Percentiles rank a stretch among this genome's conserved stretches.
These are phyloP conservation scores for Phyllotreta striolata DNA, from an alignment of 2,888 invertebrate species.

Conservation along the genomic window DNA sequence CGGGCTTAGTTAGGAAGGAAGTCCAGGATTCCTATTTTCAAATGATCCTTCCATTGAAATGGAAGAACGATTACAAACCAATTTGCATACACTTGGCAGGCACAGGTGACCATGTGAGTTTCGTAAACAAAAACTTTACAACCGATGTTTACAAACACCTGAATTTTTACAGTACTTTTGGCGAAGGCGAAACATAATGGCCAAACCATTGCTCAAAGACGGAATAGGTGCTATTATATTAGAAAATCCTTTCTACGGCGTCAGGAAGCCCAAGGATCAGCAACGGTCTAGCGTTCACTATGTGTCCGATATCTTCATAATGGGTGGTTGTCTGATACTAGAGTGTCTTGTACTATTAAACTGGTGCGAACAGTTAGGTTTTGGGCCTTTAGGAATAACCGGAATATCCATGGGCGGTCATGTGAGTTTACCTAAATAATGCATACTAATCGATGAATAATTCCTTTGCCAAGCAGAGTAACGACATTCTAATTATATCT, in stretches of 20 bases:
- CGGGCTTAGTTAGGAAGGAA: constrained; percentile 86
- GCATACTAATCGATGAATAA: too few species aligned
- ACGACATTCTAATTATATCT: too few species aligned
- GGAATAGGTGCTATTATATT: constrained; percentile 93
- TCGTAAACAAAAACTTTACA: too few species aligned
- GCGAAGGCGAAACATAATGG: constrained; percentile 88
- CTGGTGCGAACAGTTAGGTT: constrained; percentile 92
- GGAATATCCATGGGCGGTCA: constrained; percentile 99
- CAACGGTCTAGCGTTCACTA: constrained; percentile 89
- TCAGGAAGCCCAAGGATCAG: constrained; percentile 87
- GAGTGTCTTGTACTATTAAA: constrained; percentile 91
- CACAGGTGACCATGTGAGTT: constrained; percentile 93
- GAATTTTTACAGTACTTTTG: constrained; percentile 78
- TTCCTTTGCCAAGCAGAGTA: too few species aligned
- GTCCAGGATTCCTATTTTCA: constrained; percentile 86
- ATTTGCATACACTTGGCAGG: constrained; percentile 95
- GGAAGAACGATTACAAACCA: constrained; percentile 77
- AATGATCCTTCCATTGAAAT: constrained; percentile 81
- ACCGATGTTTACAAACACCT: not conserved
- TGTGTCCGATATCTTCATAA: constrained; percentile 97
- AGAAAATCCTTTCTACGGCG: constrained; percentile 96
- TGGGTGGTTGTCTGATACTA: constrained; percentile 96
- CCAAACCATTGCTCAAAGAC: constrained; percentile 88
- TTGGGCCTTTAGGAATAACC: constrained; percentile 92
- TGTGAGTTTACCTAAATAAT: constrained; percentile 67